Conservation (phyloP, 1,140 invertebrate genomes). For the Drosophila novamexicana region DNA sequence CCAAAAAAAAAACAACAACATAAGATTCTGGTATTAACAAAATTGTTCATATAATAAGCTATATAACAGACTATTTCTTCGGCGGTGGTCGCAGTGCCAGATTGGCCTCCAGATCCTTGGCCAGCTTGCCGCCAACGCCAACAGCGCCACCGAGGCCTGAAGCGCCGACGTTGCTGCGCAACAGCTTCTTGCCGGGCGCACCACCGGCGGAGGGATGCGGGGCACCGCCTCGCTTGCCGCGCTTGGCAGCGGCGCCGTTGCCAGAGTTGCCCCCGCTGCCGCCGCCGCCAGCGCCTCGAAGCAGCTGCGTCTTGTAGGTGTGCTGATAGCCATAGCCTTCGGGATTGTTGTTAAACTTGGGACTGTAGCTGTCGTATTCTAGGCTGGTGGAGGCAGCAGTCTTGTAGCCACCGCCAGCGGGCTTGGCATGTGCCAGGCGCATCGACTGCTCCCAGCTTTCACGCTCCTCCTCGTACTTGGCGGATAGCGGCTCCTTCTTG, state of each 20-base stretch:
- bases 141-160: conserved; percentile 12
- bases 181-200: conserved; percentile 58
- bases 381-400: conserved; percentile 36
- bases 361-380: conserved; percentile 80
- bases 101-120: conserved; percentile 77
- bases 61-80: conserved; percentile 60
- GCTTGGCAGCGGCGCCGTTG: conserved; percentile 49
- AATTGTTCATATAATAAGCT: conserved; percentile 55
- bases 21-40: conserved; percentile 37
- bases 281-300: conserved; percentile 10
- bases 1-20: conserved; percentile 27
- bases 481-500: conserved; percentile 69
- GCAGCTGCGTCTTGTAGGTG: conserved; percentile 62
- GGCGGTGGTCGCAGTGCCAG: conserved; percentile 78
- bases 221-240: conserved; percentile 35
- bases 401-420: conserved; percentile 8
- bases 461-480: conserved; percentile 62
- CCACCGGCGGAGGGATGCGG: conserved; percentile 11
- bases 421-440: conserved; percentile 42
- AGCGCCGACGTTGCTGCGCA: conserved; percentile 16
- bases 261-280: conserved; percentile 19
- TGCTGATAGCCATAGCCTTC: conserved; percentile 82
- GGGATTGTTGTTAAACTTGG: conserved; percentile 83
- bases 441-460: conserved; percentile 62
- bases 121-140: conserved; percentile 21